Percentiles rank a stretch among this genome's conserved stretches.
These are phyloP conservation scores for Guaruba guarouba DNA, from an alignment of 2,113 vertebrate species.

Conservation along the genomic window DNA sequence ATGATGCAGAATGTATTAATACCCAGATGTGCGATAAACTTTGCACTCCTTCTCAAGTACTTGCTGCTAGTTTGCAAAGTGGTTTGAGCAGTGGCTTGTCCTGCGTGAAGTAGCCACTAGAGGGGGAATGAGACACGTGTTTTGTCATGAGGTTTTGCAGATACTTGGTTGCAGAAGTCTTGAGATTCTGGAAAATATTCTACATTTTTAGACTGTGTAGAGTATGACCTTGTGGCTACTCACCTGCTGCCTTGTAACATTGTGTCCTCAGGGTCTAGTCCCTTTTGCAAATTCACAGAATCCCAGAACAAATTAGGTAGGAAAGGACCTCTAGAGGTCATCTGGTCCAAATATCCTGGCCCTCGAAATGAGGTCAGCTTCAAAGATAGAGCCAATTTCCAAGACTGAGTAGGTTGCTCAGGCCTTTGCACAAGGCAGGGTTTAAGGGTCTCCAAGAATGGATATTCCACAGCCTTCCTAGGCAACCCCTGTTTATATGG, in stretches of 20 bases:
- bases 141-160: background rate
- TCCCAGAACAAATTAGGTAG: background rate
- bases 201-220: background rate
- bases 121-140: conserved; percentile 34
- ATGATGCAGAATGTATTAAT: background rate
- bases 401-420: background rate
- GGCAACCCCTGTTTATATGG: background rate
- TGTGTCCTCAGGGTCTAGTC: background rate
- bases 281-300: background rate
- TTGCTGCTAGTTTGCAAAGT: background rate
- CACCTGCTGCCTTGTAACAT: background rate
- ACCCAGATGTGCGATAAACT: background rate
- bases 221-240: background rate
- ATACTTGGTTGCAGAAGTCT: background rate
- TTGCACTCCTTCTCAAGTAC: background rate
- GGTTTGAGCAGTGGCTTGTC: background rate
- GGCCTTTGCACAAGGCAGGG: background rate
- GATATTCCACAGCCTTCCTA: background rate
- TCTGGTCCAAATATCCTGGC: background rate
- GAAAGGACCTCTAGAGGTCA: background rate
- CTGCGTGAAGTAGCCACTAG: conserved; percentile 47
- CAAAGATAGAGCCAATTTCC: background rate
- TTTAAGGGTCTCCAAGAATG: background rate
- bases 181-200: background rate
- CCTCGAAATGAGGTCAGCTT: background rate